phyloP scores from a whole-genome alignment of 2,113 vertebrate species.

The Microcebus murinus region DNA sequence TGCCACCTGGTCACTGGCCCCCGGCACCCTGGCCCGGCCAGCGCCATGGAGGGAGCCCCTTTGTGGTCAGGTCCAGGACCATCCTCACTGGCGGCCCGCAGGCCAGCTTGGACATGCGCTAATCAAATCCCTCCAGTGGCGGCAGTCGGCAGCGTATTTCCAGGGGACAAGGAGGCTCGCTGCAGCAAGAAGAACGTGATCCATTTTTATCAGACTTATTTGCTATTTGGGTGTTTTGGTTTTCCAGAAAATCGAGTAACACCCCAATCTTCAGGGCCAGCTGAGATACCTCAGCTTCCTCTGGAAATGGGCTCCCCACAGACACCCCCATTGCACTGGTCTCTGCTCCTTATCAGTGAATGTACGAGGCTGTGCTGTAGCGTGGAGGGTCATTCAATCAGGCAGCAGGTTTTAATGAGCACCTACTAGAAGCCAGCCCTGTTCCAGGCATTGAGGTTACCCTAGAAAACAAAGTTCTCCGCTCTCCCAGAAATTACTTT shows the following conservation, averaged over 20 bases:
- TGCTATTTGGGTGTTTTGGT: neutral
- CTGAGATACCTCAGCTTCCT: neutral
- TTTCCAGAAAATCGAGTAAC: neutral
- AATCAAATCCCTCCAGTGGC: neutral
- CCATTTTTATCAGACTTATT: neutral
- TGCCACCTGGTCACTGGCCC: neutral
- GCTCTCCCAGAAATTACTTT: neutral
- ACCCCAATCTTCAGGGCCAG: neutral
- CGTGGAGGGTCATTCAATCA: neutral
- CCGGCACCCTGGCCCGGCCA: neutral
- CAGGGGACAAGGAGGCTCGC: neutral
- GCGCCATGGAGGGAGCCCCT: neutral
- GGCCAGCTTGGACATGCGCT: neutral
- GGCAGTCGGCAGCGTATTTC: neutral
- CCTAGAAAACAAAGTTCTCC: neutral
- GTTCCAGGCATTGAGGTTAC: neutral
- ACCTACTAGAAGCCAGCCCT: neutral
- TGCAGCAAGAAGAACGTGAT: neutral
- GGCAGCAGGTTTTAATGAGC: neutral
- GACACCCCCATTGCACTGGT: neutral
- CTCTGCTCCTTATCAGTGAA: neutral
- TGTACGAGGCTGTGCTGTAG: neutral
- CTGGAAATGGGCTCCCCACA: neutral
- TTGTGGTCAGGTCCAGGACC: neutral
- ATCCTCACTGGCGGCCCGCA: neutral